phyloP scores from a whole-genome alignment of 2,888 invertebrate species.

The Chromoteleia sp. region DNA sequence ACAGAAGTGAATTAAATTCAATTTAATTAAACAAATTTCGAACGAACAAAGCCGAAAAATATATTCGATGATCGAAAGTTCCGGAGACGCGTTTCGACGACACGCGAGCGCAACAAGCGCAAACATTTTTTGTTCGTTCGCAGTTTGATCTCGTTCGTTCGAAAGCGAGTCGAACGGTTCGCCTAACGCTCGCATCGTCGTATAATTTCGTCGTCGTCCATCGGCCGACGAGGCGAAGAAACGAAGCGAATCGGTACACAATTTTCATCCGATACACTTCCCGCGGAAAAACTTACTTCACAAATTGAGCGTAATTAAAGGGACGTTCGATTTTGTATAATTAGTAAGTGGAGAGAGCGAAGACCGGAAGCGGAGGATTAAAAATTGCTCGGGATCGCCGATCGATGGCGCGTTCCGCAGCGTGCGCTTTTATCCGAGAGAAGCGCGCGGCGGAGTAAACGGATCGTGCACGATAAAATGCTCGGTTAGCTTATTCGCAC shows the following conservation, averaged over 20 bases:
- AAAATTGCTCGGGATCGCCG: conserved; percentile 55
- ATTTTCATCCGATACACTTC: conserved; percentile 33
- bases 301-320: conserved; percentile 53
- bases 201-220: conserved; percentile 16
- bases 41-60: neutral
- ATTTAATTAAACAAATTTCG: neutral
- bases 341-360: conserved; percentile 38
- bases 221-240: neutral
- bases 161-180: neutral
- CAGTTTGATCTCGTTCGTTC: no score
- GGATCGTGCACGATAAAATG: conserved; percentile 71
- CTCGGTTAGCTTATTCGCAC: conserved; percentile 68
- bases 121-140: no score
- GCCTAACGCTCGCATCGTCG: neutral
- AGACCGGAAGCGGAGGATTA: conserved; percentile 65
- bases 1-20: conserved; percentile 6
- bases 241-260: conserved; percentile 20
- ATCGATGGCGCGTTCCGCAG: conserved; percentile 65
- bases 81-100: no score
- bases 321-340: conserved; percentile 38
- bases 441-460: conserved; percentile 66
- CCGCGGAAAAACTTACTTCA: conserved; percentile 42
- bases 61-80: no score
- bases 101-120: neutral
- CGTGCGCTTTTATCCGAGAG: conserved; percentile 44